phyloP scores from a whole-genome alignment of 2,888 invertebrate genomes.

The Callimorpha dominula region DNA sequence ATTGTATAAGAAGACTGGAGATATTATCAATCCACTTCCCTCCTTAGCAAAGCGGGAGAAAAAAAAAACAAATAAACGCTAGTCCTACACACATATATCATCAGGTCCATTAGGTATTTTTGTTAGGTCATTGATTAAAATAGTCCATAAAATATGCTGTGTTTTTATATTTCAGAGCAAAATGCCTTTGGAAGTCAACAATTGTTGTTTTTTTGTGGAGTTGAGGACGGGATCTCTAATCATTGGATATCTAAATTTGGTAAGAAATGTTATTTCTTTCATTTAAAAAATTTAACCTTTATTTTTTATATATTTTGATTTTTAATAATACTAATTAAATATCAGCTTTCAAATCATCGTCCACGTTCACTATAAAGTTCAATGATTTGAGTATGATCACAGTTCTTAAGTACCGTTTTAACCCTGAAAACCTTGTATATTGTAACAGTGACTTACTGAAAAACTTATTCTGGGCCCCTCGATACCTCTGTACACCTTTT shows the following conservation, averaged over 20 bases:
- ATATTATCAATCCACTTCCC: not conserved
- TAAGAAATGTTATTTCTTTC: not conserved
- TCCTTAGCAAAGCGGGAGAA: not conserved
- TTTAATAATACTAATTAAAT: no score
- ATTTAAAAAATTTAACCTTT: no score
- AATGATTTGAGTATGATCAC: no score
- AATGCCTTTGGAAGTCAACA: conserved; percentile 13
- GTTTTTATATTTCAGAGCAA: conserved; percentile 1
- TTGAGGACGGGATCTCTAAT: conserved; percentile 11
- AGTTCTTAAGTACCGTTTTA: no score
- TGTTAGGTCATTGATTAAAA: not conserved
- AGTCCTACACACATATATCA: not conserved
- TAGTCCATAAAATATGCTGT: not conserved
- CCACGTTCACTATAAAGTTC: no score
- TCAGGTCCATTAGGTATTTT: not conserved
- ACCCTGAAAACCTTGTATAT: no score
- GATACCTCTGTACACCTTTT: no score
- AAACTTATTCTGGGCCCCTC: no score
- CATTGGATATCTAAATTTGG: conserved; percentile 13
- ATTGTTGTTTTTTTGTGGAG: conserved; percentile 9
- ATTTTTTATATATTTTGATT: no score
- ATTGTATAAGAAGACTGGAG: not conserved
- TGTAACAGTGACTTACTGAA: no score
- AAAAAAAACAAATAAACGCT: not conserved
- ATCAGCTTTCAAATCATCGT: no score